Evolutionary conservation across 1,140 invertebrate genomes (phyloP).

Genomic region (Euschistus heros): DNA sequence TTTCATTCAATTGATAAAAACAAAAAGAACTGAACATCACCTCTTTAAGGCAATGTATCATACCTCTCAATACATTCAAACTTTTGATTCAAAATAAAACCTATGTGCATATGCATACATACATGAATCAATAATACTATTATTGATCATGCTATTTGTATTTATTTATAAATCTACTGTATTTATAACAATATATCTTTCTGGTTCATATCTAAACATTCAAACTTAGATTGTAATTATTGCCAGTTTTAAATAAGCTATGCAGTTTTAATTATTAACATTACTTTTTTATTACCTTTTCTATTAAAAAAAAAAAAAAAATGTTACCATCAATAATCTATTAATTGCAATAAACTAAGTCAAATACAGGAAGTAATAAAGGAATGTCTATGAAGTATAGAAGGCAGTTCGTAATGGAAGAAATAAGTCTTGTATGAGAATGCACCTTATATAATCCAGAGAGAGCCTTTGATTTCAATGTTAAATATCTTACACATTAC

Average conservation of each 20-base stretch:
- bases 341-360: conserved; percentile 1
- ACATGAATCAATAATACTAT: not conserved
- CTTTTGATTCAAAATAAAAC: too few species aligned
- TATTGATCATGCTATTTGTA: not conserved
- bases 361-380: conserved; percentile 5
- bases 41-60: too few species aligned
- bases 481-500: not conserved
- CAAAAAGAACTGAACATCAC: too few species aligned
- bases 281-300: not conserved
- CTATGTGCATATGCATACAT: conserved; percentile 2
- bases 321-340: conserved; percentile 5
- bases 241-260: conserved; percentile 6
- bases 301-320: not conserved
- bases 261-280: not conserved
- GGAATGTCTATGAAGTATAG: conserved; percentile 10
- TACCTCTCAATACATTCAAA: too few species aligned
- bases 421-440: conserved; percentile 12
- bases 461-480: not conserved
- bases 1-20: too few species aligned
- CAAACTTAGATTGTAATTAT: conserved; percentile 7
- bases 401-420: conserved; percentile 16
- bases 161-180: not conserved
- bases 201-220: conserved; percentile 2
- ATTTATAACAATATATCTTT: not conserved
- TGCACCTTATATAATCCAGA: conserved; percentile 10